phyloP scores from a whole-genome alignment of 2,888 invertebrate species.

The Siphlonurus alternatus region DNA sequence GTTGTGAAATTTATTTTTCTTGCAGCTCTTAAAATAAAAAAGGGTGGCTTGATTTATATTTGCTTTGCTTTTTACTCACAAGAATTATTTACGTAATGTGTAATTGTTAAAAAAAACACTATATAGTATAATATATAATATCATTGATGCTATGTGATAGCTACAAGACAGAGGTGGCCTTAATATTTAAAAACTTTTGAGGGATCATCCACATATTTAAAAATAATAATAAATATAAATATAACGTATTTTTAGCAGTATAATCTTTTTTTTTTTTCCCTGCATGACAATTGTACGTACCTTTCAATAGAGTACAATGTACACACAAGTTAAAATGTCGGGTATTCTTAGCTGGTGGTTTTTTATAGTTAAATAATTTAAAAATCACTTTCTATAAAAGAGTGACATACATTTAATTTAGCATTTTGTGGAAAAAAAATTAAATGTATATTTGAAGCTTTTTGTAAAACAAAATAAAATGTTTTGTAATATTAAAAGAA shows the following conservation, averaged over 20 bases:
- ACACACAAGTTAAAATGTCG: not conserved
- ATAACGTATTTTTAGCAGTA: not conserved
- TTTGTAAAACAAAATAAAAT: too few species aligned
- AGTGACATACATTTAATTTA: too few species aligned
- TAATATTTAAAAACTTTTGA: not conserved
- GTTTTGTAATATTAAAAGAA: too few species aligned
- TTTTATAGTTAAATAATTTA: not conserved
- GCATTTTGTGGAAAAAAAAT: not conserved
- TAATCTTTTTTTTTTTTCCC: not conserved
- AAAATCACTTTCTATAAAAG: too few species aligned
- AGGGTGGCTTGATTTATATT: not conserved
- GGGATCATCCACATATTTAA: conserved; percentile 1
- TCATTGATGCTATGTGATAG: not conserved
- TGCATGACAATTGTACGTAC: not conserved
- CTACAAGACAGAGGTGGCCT: not conserved
- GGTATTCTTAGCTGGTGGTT: not conserved
- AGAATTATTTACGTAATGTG: not conserved
- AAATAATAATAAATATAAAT: not conserved
- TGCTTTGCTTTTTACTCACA: not conserved
- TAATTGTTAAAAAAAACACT: not conserved
- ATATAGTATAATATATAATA: not conserved
- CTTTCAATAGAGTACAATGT: too few species aligned
- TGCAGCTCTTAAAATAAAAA: not conserved
- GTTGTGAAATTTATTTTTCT: not conserved
- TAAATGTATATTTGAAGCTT: not conserved